Evolutionary conservation across 1,140 invertebrate species (phyloP).

Genomic region (Ceratina calcarata): DNA sequence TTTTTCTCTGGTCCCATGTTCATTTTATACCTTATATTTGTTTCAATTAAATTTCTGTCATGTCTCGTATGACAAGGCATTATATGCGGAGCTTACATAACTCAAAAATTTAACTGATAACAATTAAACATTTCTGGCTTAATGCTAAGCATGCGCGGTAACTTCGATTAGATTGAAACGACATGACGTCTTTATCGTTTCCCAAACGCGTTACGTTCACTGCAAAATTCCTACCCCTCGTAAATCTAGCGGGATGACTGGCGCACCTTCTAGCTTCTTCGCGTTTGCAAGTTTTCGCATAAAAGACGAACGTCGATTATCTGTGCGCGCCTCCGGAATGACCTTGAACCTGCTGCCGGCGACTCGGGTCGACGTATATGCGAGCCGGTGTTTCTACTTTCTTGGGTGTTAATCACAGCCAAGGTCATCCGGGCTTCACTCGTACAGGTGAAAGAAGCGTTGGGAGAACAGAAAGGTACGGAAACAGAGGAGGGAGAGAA

Average conservation of each 20-base stretch:
- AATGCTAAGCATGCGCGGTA: too few relatives aligned
- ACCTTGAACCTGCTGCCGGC: slow-evolving; percentile 71
- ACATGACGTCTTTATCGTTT: not conserved
- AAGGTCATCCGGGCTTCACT: slow-evolving; percentile 50
- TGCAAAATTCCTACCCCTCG: slow-evolving; percentile 7
- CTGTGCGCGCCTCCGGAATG: slow-evolving; percentile 24
- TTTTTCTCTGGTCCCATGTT: too few relatives aligned
- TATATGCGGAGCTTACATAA: too few relatives aligned
- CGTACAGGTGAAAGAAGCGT: slow-evolving; percentile 49
- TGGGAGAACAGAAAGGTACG: slow-evolving; percentile 7
- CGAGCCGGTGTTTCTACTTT: slow-evolving; percentile 62
- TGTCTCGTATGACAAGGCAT: too few relatives aligned
- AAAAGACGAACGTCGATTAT: slow-evolving; percentile 39
- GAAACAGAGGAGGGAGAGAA: slow-evolving; percentile 30
- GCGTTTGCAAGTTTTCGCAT: not conserved
- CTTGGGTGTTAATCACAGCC: slow-evolving; percentile 65
- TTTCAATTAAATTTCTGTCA: too few relatives aligned
- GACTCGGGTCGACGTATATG: slow-evolving; percentile 45
- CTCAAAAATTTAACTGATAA: too few relatives aligned
- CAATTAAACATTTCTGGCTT: too few relatives aligned
- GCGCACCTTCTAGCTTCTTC: not conserved
- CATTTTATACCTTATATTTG: too few relatives aligned
- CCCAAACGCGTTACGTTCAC: not conserved
- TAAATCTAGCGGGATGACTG: not conserved
- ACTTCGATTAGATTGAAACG: too few relatives aligned